Conservation (phyloP, 2,888 invertebrate species). For the Lithophane socia region DNA sequence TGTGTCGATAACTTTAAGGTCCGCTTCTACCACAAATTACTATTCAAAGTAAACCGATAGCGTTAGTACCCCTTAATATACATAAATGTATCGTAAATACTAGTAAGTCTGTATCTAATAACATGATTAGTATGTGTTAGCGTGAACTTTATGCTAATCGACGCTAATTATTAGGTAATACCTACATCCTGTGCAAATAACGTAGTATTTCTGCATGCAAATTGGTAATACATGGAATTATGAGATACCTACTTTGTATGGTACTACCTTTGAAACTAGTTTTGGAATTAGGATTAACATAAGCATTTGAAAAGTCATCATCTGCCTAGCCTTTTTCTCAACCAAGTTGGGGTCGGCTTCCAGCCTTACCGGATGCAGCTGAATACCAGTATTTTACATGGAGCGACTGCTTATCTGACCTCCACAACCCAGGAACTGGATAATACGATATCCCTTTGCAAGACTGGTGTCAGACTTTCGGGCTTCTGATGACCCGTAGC, state of each 20-base stretch:
- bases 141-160: constrained; percentile 37
- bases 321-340: too few species aligned
- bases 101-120: constrained; percentile 35
- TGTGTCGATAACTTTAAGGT: neutral
- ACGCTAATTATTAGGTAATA: constrained; percentile 50
- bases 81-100: constrained; percentile 38
- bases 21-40: neutral
- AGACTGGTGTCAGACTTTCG: too few species aligned
- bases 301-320: neutral
- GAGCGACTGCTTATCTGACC: too few species aligned
- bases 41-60: constrained; percentile 12
- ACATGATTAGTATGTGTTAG: constrained; percentile 53
- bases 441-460: too few species aligned
- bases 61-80: neutral
- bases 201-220: constrained; percentile 27
- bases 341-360: too few species aligned
- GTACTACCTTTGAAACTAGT: constrained; percentile 7
- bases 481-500: too few species aligned
- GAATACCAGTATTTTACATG: too few species aligned
- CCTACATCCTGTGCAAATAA: constrained; percentile 36
- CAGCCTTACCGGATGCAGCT: too few species aligned
- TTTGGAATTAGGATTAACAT: neutral
- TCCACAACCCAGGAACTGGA: too few species aligned
- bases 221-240: constrained; percentile 30
- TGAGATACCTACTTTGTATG: constrained; percentile 19